These are phyloP conservation scores for Zosterops japonicus DNA, from an alignment of 2,113 vertebrate species.

Conservation along the genomic window DNA sequence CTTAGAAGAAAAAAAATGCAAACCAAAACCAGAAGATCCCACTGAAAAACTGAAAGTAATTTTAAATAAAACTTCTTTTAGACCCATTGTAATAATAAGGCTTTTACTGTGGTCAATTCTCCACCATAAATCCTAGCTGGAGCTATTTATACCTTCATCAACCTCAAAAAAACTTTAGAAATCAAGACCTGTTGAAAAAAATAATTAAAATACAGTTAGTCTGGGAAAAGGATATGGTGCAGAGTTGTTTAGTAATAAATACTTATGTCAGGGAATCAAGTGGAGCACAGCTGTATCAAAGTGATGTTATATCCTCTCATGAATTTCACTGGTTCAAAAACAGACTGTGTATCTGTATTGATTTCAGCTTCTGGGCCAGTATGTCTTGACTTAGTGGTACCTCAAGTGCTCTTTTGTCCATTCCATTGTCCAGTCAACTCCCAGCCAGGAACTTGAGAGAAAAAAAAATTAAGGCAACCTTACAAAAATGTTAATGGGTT, in stretches of 20 bases:
- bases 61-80: neutral
- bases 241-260: neutral
- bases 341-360: too few species aligned
- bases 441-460: neutral
- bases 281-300: neutral
- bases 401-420: neutral
- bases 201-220: neutral
- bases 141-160: neutral
- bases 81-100: neutral
- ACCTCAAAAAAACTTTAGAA: neutral
- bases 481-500: neutral
- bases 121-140: neutral
- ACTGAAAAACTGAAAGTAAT: neutral
- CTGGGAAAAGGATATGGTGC: neutral
- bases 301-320: too few species aligned
- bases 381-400: neutral
- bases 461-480: neutral
- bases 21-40: accelerated
- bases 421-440: neutral
- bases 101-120: neutral
- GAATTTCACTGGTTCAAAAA: neutral
- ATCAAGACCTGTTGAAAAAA: neutral
- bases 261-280: neutral
- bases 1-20: accelerated
- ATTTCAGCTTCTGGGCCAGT: neutral